A percentile compares a stretch with the other conserved stretches of the same genome.
phyloP scores from a whole-genome alignment of 2,113 vertebrate genomes.

The Lathamus discolor region DNA sequence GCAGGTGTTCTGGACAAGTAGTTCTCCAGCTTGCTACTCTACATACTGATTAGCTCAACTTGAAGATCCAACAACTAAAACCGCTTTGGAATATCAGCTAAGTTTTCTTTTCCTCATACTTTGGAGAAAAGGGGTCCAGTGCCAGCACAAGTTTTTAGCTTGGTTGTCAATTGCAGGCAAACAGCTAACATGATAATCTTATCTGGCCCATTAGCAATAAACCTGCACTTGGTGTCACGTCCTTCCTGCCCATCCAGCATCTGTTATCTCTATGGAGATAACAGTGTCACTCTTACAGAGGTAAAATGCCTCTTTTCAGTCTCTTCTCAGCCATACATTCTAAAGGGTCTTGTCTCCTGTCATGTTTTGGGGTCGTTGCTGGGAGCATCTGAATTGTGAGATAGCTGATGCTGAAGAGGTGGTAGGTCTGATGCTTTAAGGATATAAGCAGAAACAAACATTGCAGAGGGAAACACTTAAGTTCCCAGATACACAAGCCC shows the following conservation, averaged over 20 bases:
- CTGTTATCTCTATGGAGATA: not conserved
- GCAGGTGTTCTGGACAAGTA: not conserved
- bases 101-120: not conserved
- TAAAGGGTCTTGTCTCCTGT: not conserved
- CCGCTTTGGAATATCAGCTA: not conserved
- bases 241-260: not conserved
- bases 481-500: not conserved
- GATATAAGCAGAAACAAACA: not conserved
- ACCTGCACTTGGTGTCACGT: not conserved
- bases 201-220: not conserved
- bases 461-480: not conserved
- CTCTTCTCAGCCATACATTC: not conserved
- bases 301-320: not conserved
- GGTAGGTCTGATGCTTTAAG: not conserved
- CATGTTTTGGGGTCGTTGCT: not conserved
- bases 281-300: accelerated
- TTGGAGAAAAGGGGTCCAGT: not conserved
- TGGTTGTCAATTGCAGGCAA: not conserved
- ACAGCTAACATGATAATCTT: not conserved
- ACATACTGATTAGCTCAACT: not conserved
- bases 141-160: conserved; percentile 2
- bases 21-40: not conserved
- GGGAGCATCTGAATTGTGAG: not conserved
- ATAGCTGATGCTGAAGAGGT: not conserved
- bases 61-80: not conserved